Evolutionary conservation across 35 echinoderm and acorn worm genomes (phyloP).

Genomic region (Apostichopus japonicus): DNA sequence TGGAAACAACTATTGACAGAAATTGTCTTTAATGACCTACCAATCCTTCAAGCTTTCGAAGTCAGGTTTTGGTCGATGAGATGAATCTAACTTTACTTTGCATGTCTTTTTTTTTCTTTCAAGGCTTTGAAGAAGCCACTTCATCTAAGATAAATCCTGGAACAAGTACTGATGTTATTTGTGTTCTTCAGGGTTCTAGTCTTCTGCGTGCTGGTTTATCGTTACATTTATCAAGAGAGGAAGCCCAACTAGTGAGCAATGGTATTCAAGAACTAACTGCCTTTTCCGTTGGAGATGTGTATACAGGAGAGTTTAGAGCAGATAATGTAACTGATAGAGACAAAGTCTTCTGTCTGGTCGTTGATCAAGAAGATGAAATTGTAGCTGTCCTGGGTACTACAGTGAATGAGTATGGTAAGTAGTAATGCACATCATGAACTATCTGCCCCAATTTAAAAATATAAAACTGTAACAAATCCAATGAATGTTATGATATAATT

Average conservation of each 20-base stretch:
- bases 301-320: neutral
- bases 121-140: neutral
- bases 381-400: neutral
- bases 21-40: too few relatives aligned
- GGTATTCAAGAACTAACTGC: neutral
- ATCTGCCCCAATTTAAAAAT: neutral
- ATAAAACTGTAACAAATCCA: neutral
- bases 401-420: slow-evolving; percentile 1
- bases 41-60: too few relatives aligned
- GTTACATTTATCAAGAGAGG: neutral
- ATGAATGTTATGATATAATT: neutral
- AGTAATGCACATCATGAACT: neutral
- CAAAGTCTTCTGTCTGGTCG: neutral
- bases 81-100: neutral
- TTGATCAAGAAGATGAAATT: neutral
- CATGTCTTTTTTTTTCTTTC: neutral
- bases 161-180: neutral
- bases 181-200: neutral
- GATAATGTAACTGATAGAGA: slow-evolving; percentile 11
- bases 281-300: neutral
- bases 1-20: too few relatives aligned
- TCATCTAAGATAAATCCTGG: neutral
- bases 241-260: neutral
- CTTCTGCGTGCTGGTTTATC: too few relatives aligned
- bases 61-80: too few relatives aligned